These are phyloP conservation scores for Puma concolor DNA, from an alignment of 2,113 vertebrate genomes.

Conservation along the genomic window DNA sequence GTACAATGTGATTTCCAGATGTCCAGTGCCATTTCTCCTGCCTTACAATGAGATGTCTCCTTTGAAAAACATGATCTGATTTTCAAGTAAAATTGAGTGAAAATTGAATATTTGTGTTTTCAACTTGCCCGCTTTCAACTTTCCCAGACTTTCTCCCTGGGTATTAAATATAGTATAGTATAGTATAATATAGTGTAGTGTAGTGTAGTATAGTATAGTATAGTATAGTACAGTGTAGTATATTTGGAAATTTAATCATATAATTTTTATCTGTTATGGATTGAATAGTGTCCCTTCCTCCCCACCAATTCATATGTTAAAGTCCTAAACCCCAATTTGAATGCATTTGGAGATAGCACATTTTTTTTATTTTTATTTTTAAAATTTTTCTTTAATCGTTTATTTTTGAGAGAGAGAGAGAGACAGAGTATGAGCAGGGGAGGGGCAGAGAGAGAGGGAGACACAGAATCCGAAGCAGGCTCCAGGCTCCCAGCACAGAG, in stretches of 20 bases:
- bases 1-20: background rate
- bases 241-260: background rate
- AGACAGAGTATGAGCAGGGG: too few relatives aligned
- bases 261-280: background rate
- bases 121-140: background rate
- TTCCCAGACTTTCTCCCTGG: background rate
- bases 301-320: background rate
- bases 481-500: too few relatives aligned
- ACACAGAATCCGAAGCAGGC: too few relatives aligned
- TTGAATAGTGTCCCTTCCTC: background rate
- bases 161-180: too few relatives aligned
- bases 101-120: background rate
- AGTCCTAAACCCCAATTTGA: background rate
- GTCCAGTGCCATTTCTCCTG: background rate
- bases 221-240: too few relatives aligned
- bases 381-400: too few relatives aligned
- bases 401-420: too few relatives aligned
- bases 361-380: background rate
- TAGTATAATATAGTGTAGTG: too few relatives aligned
- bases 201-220: too few relatives aligned
- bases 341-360: background rate
- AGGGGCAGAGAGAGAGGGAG: too few relatives aligned
- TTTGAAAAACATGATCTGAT: background rate
- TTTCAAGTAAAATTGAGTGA: background rate
- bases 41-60: background rate